Evolutionary conservation across 2,888 invertebrate species (phyloP), one percentile per base, ranked within the genome.

Genomic region (Drosophila mulleri): DNA sequence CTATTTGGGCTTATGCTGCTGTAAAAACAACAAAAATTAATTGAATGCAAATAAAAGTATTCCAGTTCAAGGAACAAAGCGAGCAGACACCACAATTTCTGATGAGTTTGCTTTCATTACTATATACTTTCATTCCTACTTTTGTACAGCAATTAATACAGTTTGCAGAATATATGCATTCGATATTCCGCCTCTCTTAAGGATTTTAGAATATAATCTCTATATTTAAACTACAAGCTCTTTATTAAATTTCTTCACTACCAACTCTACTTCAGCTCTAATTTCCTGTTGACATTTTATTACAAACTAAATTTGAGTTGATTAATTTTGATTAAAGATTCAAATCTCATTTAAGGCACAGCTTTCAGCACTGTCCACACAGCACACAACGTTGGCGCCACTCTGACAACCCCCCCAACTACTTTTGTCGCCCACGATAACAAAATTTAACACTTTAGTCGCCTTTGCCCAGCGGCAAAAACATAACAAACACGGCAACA

Each of bases 391-490:
- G 60, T n/a, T 18, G 11, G 20, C 32, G 7, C 37, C n/a, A 11
- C 41, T 23, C 11, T 12, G 26, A 42, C 26, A 14, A 39, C 37
- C 14, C 26, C 14, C 26, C 11, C 42, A 66, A 67, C 56, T 63
- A 57, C 63, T 67, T 50, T 54, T 64, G 44, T 58, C 61, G 70
- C 63, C 63, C 56, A 75, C 64, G 67, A 80, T 61, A 61, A 78
- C 59, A 68, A 63, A 61, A 75, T 59, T 70, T 62, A 62, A 44
- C 61, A 78, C 80, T 79, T 67, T 62, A 44, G 37, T 26, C 32
- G 52, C 44, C 23, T 57, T 59, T 50, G 61, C 78, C 48, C 66
- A 16, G 37, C 47, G 44, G 52, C 60, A 45, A 37, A 67, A 32
- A 53, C 26, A 52, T 41, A 57, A 74, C 29, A 68, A 47, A 50